Evolutionary conservation across 2,113 vertebrate species (phyloP), one percentile per base, ranked within the genome.

Genomic region (Lagenorhynchus albirostris): DNA sequence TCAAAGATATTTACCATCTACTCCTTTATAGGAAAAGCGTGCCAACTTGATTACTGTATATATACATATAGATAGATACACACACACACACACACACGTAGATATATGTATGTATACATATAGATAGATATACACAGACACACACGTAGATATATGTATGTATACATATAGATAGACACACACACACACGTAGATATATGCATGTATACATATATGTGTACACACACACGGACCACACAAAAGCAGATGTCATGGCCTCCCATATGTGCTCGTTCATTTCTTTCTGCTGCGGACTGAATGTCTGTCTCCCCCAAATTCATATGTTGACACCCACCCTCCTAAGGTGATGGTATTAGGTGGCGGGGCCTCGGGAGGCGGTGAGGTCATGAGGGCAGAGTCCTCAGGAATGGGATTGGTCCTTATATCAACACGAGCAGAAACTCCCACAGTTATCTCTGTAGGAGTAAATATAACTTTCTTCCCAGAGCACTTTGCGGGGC

Each of bases 391-490:
- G 21, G 33, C 25, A 2, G 17, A 31, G 74, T 76, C 29, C 44
- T 50, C 44, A 50, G 1, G 5, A 79, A 79, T 20, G 25, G 5
- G 36, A 26, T 29, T 62, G 18, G 55, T 10, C n/a, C 20, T 25
- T 17, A 15, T 25, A 17, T 77, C 2, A 2, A 58, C 17, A 12
- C 2, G 2, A 33, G 67, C 36, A 6, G 9, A 58, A 21, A 60
- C 12, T 7, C 17, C 41, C 6, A 11, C 5, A 1, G 3, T 55
- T 31, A 21, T 41, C 9, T 15, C 38, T 6, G 6, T n/a, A 12
- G 38, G 55, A 2, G 0, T 26, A 1, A 44, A 20, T 3, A 18
- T 2, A 1, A 63, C 38, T 1, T 47, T 23, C 2, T 33, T 47
- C 20, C 55, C 71, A 0, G 38, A 47, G 26, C 86, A 26, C 8